Base-by-base conservation (phyloP, 2,888 invertebrate genomes). In the Acronicta leporina region DNA sequence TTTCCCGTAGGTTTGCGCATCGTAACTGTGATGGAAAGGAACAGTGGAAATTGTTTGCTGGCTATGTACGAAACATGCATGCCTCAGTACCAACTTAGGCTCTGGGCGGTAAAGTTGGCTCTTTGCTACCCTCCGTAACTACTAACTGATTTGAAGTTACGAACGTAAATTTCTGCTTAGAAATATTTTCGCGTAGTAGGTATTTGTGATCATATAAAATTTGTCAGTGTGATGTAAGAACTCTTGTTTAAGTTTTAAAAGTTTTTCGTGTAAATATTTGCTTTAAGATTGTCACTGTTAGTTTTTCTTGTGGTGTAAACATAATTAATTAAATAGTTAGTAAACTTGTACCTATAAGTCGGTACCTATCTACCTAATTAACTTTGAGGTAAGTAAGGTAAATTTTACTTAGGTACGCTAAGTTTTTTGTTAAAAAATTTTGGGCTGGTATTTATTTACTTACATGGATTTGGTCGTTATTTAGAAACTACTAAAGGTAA, bases 1-100 rank as follows among this genome's bases (percentile, higher is more conserved):
- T 86, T 87, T 83, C 85, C 85, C 80, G 85, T 85, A 89, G 90
- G 88, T 89, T 91, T 90, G 90, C 89, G 90, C 90, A 88, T 82
- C 80, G 81, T 79, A 81, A 80, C 80, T 85, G 83, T 78, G 81
- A 82, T 83, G 87, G 83, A 85, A 87, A 86, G 87, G 84, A 87
- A 84, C 83, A 83, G 81, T 82, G 84, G 85, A 85, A 88, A 88
- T 80, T 81, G 86, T 88, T 87, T 84, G 83, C 75, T 80, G 83
- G 83, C 82, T 85, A 85, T 82, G 75, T 73, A 65, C 54, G 64
- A 72, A 75, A 84, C 81, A 74, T 77, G 67, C 78, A 82, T 85
- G 79, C 82, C 77, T 89, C 89, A 93, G 93, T 93, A 82, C 84
- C 81, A 88, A 86, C 83, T 87, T 85, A 83, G 83, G 79, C 85